Evolutionary conservation across 2,888 invertebrate species (phyloP).

Genomic region (Dastarcus helophoroides): DNA sequence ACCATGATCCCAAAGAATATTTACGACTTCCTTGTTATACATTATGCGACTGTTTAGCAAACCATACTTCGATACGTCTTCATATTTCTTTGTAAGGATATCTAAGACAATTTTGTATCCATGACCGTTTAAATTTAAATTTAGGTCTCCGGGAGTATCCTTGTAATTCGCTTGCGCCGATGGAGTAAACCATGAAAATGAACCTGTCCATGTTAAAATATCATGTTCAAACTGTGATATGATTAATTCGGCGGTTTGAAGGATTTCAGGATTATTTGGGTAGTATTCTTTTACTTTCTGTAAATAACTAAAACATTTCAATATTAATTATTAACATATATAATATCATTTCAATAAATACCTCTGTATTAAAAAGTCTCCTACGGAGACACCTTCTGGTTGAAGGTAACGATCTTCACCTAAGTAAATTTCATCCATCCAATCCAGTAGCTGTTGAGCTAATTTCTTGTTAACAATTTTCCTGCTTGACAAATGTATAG

Average conservation of each 20-base stretch:
- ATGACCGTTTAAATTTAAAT: constrained; percentile 62
- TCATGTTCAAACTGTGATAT: constrained; percentile 30
- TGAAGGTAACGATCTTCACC: no score
- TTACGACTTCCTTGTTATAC: constrained; percentile 29
- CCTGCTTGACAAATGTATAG: no score
- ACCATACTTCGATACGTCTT: constrained; percentile 20
- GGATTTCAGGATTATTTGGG: constrained; percentile 14
- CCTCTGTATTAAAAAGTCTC: no score
- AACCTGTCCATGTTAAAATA: no score
- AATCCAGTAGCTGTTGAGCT: no score
- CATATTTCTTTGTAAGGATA: constrained; percentile 48
- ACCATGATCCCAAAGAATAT: constrained; percentile 25
- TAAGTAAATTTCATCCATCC: no score
- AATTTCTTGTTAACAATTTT: no score
- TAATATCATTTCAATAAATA: no score
- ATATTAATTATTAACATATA: no score
- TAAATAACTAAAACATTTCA: constrained; percentile 24
- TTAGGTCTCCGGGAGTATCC: constrained; percentile 56
- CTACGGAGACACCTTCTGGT: no score
- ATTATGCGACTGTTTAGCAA: constrained; percentile 28
- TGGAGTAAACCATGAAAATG: constrained; percentile 4
- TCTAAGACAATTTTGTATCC: constrained; percentile 59
- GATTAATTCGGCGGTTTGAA: constrained; percentile 20
- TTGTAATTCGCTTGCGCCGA: constrained; percentile 34
- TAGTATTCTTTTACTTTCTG: constrained; percentile 18